Conservation (phyloP, 2,797 vertebrate species). For the Triplophysa yarkandensis region DNA sequence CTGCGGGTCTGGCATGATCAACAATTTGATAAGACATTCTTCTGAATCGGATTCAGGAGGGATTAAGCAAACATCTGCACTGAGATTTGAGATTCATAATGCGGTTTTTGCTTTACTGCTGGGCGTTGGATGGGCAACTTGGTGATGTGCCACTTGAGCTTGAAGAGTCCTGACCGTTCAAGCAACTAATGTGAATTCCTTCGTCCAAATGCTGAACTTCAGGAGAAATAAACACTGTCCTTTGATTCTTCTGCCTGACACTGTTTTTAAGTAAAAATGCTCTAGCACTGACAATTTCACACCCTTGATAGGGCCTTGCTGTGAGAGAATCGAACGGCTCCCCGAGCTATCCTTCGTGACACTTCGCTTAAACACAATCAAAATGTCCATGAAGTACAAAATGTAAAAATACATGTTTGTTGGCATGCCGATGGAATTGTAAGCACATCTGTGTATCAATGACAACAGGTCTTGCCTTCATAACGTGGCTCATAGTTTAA, state of each 20-base stretch:
- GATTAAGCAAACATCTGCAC: slow-evolving; percentile 16
- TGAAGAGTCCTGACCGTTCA: slow-evolving; percentile 29
- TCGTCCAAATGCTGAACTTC: slow-evolving; percentile 44
- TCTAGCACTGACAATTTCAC: background rate
- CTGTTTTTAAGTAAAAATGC: slow-evolving; percentile 14
- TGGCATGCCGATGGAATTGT: slow-evolving; percentile 80
- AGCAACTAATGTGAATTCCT: slow-evolving; percentile 42
- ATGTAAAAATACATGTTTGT: slow-evolving; percentile 66
- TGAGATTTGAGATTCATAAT: background rate
- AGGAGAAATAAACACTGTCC: slow-evolving; percentile 33
- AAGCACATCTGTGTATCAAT: slow-evolving; percentile 79
- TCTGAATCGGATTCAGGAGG: slow-evolving; percentile 61
- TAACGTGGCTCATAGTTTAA: slow-evolving; percentile 65
- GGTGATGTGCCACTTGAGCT: slow-evolving; percentile 57
- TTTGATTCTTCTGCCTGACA: slow-evolving; percentile 24
- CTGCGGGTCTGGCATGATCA: slow-evolving; percentile 48
- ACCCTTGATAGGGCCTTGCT: slow-evolving; percentile 20
- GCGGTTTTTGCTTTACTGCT: slow-evolving; percentile 57
- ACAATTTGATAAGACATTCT: slow-evolving; percentile 57
- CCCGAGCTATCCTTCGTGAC: slow-evolving; percentile 52
- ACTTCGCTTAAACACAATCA: slow-evolving; percentile 65
- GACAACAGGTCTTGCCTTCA: slow-evolving; percentile 72
- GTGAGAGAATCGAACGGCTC: slow-evolving; percentile 1
- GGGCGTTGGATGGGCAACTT: slow-evolving; percentile 53
- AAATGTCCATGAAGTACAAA: slow-evolving; percentile 58